Evolutionary conservation across 2,888 invertebrate genomes (phyloP).

Genomic region (Cosmorhoe ocellata): DNA sequence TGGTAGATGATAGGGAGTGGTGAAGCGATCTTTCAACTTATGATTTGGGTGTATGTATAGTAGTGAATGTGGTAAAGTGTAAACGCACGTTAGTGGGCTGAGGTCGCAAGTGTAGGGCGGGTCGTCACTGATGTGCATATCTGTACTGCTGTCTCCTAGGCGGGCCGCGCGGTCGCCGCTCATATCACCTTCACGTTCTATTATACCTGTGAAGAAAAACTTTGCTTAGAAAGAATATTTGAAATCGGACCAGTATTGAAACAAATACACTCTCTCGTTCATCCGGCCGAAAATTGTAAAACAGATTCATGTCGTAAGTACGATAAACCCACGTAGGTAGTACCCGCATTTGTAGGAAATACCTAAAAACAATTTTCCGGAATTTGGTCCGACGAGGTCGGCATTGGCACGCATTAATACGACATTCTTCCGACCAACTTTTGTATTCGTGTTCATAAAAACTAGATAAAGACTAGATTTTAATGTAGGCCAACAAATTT

Average conservation of each 20-base stretch:
- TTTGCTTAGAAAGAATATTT: too few relatives aligned
- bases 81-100: constrained; percentile 68
- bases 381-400: constrained; percentile 21
- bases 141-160: constrained; percentile 56
- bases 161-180: constrained; percentile 66
- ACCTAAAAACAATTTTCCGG: constrained; percentile 31
- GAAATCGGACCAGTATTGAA: too few relatives aligned
- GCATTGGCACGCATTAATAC: constrained; percentile 18
- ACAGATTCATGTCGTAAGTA: too few relatives aligned
- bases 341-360: constrained; percentile 20
- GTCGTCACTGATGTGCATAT: constrained; percentile 77
- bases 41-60: too few relatives aligned
- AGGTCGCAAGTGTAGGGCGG: constrained; percentile 74
- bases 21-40: too few relatives aligned
- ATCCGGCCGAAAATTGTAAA: too few relatives aligned
- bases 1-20: too few relatives aligned
- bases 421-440: constrained; percentile 7
- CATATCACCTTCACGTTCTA: constrained; percentile 69
- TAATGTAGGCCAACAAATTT: too few relatives aligned
- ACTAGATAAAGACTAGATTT: too few relatives aligned
- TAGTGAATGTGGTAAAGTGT: too few relatives aligned
- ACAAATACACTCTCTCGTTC: too few relatives aligned
- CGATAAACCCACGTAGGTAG: neutral
- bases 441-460: too few relatives aligned
- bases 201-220: constrained; percentile 56